Evolutionary conservation across 2,888 invertebrate species (phyloP), one percentile per base, ranked within the genome.

Genomic region (Linnaemya tessellans): DNA sequence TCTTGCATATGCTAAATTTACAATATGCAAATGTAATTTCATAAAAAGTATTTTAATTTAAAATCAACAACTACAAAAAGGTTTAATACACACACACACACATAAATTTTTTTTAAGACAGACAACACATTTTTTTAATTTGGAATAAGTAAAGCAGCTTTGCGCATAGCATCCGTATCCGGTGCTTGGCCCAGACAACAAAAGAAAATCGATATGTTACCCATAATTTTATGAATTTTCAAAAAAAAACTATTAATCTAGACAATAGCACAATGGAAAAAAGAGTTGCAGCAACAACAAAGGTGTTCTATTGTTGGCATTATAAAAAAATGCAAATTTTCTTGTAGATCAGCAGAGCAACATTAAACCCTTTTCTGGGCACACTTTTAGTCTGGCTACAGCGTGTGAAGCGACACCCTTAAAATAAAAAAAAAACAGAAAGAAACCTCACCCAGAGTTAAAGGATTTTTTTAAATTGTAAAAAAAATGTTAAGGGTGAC

Each of bases 401-500:
- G 43, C 20, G n/a, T n/a, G 46, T 46, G 60, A 46, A 46, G n/a
- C 18, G 51, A 65, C 79, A 85, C 85, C 85, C 85, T 78, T 85
- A 85, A 74, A 62, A 35, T 70, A 20, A 30, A 30, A 30, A 2
- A 30, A 30, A 30, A 11, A 15, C 1, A 62, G 11, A 25, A 58
- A 68, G 56, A 79, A 75, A 58, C 46, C 58, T 82, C 79, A 85
- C 85, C 79, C 85, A 85, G 82, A 77, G 56, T 41, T 64, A 38
- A 64, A 70, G 30, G 38, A 49, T 70, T 77, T 75, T 62, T 64
- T 65, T 38, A 22, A 73, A n/a, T 68, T 51, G 18, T 65, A 22
- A 35, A 60, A 77, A 84, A 85, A 86, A 84, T 30, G 85, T 74
- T 82, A 71, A 86, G 87, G 87, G 87, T 87, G 87, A 81, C 83